phyloP scores from a whole-genome alignment of 1,140 invertebrate species.

The Saccostrea echinata region DNA sequence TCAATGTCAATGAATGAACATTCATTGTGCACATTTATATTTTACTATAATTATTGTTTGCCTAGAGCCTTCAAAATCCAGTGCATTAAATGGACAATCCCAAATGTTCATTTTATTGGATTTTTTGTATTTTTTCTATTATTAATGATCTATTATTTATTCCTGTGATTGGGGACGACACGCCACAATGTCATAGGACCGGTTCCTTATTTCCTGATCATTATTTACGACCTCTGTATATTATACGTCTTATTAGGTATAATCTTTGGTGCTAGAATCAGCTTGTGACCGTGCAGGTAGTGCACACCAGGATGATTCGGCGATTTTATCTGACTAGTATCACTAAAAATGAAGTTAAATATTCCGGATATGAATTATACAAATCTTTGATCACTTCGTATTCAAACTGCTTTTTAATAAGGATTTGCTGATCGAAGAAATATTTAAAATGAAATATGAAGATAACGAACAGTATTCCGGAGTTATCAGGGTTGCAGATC shows the following conservation, averaged over 20 bases:
- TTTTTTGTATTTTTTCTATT: neutral
- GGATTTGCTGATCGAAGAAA: too few relatives aligned
- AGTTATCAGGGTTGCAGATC: too few relatives aligned
- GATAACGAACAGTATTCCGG: too few relatives aligned
- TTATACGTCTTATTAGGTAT: neutral
- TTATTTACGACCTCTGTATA: neutral
- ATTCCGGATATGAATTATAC: neutral
- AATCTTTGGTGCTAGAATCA: neutral
- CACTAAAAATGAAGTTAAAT: neutral
- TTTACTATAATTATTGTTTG: neutral
- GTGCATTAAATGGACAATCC: neutral
- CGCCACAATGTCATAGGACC: neutral
- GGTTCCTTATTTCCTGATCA: neutral
- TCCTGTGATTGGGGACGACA: neutral
- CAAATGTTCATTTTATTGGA: neutral
- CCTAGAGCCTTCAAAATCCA: neutral
- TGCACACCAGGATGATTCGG: neutral
- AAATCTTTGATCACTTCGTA: too few relatives aligned
- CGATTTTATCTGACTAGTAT: neutral
- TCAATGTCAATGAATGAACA: too few relatives aligned
- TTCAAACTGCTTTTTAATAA: too few relatives aligned
- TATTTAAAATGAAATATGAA: too few relatives aligned
- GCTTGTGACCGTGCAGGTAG: neutral
- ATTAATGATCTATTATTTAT: slow-evolving; percentile 30
- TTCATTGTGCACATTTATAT: too few relatives aligned